phyloP scores from a whole-genome alignment of 1,140 invertebrate species.

The Drosophila bocki region DNA sequence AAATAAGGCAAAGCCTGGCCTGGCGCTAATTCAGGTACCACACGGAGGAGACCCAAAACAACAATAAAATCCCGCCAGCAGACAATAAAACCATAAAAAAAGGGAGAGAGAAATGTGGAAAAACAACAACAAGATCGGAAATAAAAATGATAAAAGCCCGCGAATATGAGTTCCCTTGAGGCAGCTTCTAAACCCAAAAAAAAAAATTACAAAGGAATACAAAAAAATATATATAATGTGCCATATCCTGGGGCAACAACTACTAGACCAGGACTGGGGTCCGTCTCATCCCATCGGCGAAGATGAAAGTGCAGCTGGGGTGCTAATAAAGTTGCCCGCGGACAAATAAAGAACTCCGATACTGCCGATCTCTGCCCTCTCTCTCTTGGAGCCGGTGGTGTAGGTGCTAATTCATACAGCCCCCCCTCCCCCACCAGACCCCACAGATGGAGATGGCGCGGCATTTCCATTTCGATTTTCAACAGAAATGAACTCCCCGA shows the following conservation, averaged over 20 bases:
- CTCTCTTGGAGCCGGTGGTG: constrained; percentile 9
- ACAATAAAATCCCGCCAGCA: constrained; percentile 15
- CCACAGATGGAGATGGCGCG: constrained; percentile 11
- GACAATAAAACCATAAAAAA: constrained; percentile 22
- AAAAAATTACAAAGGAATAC: neutral
- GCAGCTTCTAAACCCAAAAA: neutral
- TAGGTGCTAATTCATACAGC: constrained; percentile 81
- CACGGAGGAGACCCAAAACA: neutral
- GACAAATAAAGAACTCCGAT: constrained; percentile 20
- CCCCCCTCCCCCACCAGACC: too few relatives aligned
- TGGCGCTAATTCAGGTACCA: constrained; percentile 29
- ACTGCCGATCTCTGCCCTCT: neutral
- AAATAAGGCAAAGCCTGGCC: constrained; percentile 1
- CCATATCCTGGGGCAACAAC: constrained; percentile 57
- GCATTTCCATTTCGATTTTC: constrained; percentile 45
- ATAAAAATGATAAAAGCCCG: constrained; percentile 17
- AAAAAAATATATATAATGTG: constrained; percentile 52
- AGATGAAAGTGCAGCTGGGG: constrained; percentile 61
- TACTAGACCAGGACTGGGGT: neutral
- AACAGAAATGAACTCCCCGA: constrained; percentile 71
- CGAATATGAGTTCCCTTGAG: neutral
- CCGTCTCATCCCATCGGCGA: constrained; percentile 2
- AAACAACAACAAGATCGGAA: neutral
- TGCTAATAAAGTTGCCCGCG: constrained; percentile 74
- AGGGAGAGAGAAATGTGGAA: neutral